These are phyloP conservation scores for Neosilurus mollespiculum DNA, from an alignment of 2,797 vertebrate species.

Conservation along the genomic window DNA sequence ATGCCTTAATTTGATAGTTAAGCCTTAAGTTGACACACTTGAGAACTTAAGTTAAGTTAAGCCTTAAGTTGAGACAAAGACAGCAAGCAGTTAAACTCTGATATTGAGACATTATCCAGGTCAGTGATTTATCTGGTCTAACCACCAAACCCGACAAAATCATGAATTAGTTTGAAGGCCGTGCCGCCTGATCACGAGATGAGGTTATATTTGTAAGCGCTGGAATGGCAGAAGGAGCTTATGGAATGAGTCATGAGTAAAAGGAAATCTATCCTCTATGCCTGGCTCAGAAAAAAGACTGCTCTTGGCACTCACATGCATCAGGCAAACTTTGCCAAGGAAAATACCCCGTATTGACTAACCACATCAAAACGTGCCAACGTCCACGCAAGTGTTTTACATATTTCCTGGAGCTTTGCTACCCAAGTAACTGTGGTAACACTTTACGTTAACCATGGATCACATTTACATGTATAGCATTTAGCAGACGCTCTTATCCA, in stretches of 20 bases:
- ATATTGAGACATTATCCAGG: conserved; percentile 51
- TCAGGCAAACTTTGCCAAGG: conserved; percentile 47
- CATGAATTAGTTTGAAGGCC: conserved; percentile 50
- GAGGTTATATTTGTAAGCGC: conserved; percentile 57
- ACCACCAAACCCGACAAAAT: conserved; percentile 54
- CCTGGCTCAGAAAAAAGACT: conserved; percentile 51
- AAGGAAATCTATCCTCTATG: conserved; percentile 55
- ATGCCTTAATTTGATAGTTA: not conserved
- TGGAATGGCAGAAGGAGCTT: conserved; percentile 37
- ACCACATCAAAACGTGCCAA: conserved; percentile 47
- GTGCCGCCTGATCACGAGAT: conserved; percentile 40
- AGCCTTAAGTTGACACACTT: conserved; percentile 33
- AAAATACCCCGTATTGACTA: conserved; percentile 63
- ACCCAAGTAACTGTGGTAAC: not conserved
- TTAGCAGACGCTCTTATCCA: no score
- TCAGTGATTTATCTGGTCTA: conserved; percentile 45
- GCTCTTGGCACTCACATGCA: conserved; percentile 62
- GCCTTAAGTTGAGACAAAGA: conserved; percentile 32
- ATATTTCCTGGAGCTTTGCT: not conserved
- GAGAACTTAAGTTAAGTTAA: no score
- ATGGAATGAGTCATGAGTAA: conserved; percentile 56
- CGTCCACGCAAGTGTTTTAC: not conserved
- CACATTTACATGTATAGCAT: no score
- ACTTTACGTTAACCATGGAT: not conserved
- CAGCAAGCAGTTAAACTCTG: conserved; percentile 9